phyloP scores from a whole-genome alignment of 2,113 vertebrate genomes.

The Callocephalon fimbriatum region DNA sequence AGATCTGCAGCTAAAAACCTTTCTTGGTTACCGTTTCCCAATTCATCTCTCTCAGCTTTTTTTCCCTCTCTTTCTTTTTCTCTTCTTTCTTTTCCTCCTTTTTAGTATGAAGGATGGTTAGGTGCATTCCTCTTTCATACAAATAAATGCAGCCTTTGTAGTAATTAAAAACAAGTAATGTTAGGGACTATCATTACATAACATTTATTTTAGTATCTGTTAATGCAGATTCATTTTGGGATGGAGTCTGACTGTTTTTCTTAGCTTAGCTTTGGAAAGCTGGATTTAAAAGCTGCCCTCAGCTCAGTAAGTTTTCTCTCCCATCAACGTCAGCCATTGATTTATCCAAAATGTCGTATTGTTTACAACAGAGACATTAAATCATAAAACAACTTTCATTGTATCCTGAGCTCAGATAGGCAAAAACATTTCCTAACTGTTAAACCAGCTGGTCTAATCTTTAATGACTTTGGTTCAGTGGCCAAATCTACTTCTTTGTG shows the following conservation, averaged over 20 bases:
- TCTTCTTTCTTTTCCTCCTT: background rate
- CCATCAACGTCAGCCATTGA: conserved; percentile 52
- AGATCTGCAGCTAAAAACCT: background rate
- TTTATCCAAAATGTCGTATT: conserved; percentile 55
- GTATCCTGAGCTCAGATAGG: conserved; percentile 64
- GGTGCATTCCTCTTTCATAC: background rate
- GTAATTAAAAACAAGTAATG: background rate
- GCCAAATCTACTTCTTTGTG: conserved; percentile 55
- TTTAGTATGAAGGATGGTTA: background rate
- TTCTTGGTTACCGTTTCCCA: background rate
- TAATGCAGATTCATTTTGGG: background rate
- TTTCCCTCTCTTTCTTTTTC: background rate
- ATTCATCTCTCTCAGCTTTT: background rate
- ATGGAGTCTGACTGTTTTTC: background rate
- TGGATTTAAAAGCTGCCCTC: conserved; percentile 50
- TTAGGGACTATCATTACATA: background rate
- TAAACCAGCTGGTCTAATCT: conserved; percentile 71
- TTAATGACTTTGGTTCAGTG: conserved; percentile 68
- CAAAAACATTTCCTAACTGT: conserved; percentile 71
- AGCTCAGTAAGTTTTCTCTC: conserved; percentile 45
- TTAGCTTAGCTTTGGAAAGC: conserved; percentile 47
- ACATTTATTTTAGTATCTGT: background rate
- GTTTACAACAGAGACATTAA: conserved; percentile 65
- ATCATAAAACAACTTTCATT: conserved; percentile 63
- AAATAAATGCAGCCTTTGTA: background rate